These are phyloP conservation scores for Phocoena phocoena DNA, from an alignment of 2,113 vertebrate genomes.

Conservation along the genomic window DNA sequence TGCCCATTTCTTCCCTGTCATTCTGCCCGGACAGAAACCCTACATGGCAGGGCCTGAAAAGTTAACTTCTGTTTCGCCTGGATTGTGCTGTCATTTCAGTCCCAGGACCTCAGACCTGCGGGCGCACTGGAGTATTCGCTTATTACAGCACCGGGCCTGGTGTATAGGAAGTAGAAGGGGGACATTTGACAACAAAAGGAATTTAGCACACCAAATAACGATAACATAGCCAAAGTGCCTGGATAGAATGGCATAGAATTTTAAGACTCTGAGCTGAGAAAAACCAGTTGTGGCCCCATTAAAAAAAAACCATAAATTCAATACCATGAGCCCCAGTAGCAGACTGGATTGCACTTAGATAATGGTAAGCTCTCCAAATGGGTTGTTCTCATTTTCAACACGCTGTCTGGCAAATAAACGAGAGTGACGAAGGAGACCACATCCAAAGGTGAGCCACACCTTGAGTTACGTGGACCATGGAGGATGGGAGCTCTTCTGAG, in stretches of 20 bases:
- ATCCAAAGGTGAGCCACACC: not conserved
- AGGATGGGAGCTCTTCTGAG: not conserved
- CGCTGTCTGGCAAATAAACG: not conserved
- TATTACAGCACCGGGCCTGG: not conserved
- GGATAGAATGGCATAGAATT: not conserved
- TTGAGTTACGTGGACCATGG: not conserved
- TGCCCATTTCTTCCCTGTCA: not conserved
- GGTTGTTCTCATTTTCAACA: slow-evolving; percentile 36
- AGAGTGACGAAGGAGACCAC: not conserved
- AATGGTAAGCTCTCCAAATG: not conserved
- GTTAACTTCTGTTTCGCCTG: not conserved
- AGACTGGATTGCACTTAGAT: not conserved
- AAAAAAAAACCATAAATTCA: not conserved
- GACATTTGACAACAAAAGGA: not conserved
- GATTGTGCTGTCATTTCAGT: not conserved
- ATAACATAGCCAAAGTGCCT: not conserved
- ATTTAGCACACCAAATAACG: not conserved
- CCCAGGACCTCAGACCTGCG: not conserved
- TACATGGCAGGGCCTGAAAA: not conserved
- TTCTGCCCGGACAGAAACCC: not conserved
- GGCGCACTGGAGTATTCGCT: not conserved
- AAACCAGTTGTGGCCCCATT: not conserved
- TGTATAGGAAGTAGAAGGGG: not conserved
- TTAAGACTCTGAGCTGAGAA: not conserved
- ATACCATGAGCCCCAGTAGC: not conserved